Base-by-base conservation (phyloP, 2,888 invertebrate species). In the Dyspetes luteomarginatus region DNA sequence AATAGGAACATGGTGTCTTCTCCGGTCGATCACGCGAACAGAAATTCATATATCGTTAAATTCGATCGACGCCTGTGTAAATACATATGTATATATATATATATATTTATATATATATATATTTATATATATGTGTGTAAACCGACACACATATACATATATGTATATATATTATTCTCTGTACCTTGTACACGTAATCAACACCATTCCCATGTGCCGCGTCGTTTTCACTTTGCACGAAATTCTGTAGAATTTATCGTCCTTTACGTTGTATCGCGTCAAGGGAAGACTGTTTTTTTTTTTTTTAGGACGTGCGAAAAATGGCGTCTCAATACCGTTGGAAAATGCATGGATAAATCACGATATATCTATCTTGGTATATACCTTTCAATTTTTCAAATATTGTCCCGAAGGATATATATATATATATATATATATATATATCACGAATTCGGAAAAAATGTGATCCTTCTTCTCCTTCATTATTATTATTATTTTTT, bases 1-100 rank as follows among this genome's bases (percentile, higher is more conserved):
- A 91, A 91, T 91, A 91, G 91, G 91, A 91, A 91, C 91, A 91
- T 91, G 90, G 86, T 89, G 89, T 90, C 89, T 90, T 88, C 86
- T 86, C 85, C 88, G 86, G 88, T 88, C 88, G 86, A 84, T 86
- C 86, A 85, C 81, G 74, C 78, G 56, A 64, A 65, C 74, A 15
- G 43, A 71, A 45, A 52, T 41, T 56, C 28, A 17, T 50, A n/a
- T n/a, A 75, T 36, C 36, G 41, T 41, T 15, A 55, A 73, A 73
- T 52, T 55, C 52, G 62, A 72, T 72, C 72, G 60, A 72, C 69
- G 9, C 12, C 19, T 69, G 28, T 15, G 19, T 26, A 26, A 4
- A 26, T 26, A 26, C 26, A 55, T 19, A 26, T 55, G 9, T 15
- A 73, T 36, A 52, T 48, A 56, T 45, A 30, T 48, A 17, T 64